Base-by-base conservation (phyloP, 2,797 vertebrate genomes). In the Periophthalmus magnuspinnatus region DNA sequence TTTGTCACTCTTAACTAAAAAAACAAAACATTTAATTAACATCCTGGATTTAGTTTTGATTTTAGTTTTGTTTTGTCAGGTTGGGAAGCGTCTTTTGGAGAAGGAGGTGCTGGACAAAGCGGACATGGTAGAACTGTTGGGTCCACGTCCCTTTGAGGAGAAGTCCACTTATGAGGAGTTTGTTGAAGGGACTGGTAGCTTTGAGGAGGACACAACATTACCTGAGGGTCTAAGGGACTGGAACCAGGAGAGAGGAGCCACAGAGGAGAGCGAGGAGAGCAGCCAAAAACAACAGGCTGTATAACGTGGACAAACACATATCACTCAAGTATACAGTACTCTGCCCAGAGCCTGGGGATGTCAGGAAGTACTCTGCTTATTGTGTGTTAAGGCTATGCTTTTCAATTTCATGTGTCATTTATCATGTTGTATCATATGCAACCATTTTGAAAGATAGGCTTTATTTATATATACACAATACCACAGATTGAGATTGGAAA, bases 131-230 rank as follows among this genome's bases (percentile, higher is more conserved):
- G 93, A 93, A 78, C 85, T 95, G 45, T 86, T 95, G 22, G 94
- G 95, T 0, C 86, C 92, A 0, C 77, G 92, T 58, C 94, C 94
- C 0, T 95, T 95, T 2, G 58, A 82, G 2, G 94, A 95, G 88
- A 94, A 93, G 80, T 92, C 94, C 0, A 92, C 94, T 0, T 95
- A 93, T 6, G 93, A 95, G 87, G 94, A 95, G 19, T 94, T 93
- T 69, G 94, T 95, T 48, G 94, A 95, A 69, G 94, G 93, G 0
- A 94, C 92, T 0, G 92, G 94, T 0, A 91, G 94, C 84, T 92
- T 95, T 2, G 94, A 95, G 75, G 95, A 96, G 86, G 93, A 95
- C 86, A 93, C 85, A 0, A 90, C 88, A 34, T 89, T 95, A 54
- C 93, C 94, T 0, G 86, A 91, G 54, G 94, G 95, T 0, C 87